phyloP scores from a whole-genome alignment of 2,888 invertebrate genomes.

The Amiota communis region DNA sequence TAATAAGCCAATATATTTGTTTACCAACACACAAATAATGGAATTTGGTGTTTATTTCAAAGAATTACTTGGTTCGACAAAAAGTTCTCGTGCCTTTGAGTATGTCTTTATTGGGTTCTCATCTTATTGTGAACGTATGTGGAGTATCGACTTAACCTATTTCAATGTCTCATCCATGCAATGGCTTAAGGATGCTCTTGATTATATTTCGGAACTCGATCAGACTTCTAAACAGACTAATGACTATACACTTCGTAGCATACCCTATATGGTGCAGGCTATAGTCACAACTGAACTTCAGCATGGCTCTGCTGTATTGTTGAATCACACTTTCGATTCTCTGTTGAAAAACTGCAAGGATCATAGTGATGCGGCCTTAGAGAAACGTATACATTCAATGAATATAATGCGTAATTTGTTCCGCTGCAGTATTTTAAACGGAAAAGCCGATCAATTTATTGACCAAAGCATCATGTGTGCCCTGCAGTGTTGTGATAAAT shows the following conservation, averaged over 20 bases:
- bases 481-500: constrained; percentile 82
- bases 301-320: constrained; percentile 75
- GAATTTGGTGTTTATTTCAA: constrained; percentile 81
- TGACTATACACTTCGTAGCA: constrained; percentile 91
- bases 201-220: constrained; percentile 73
- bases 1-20: constrained; percentile 45
- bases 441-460: constrained; percentile 80
- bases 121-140: constrained; percentile 79
- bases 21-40: constrained; percentile 73
- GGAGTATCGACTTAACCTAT: constrained; percentile 73
- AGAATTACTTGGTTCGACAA: constrained; percentile 81
- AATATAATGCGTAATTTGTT: constrained; percentile 89
- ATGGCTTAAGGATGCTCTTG: constrained; percentile 79
- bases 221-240: constrained; percentile 73
- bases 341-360: constrained; percentile 73
- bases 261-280: constrained; percentile 91
- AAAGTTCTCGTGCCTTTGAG: constrained; percentile 97
- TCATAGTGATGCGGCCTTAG: constrained; percentile 48
- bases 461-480: constrained; percentile 82
- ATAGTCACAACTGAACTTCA: constrained; percentile 83
- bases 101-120: constrained; percentile 93
- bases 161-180: constrained; percentile 77
- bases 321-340: constrained; percentile 76
- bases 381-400: constrained; percentile 83
- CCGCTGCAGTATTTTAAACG: constrained; percentile 83